Percentiles rank a stretch among this genome's conserved stretches.
phyloP scores from a whole-genome alignment of 2,888 invertebrate species.

The Chrysolina americana region DNA sequence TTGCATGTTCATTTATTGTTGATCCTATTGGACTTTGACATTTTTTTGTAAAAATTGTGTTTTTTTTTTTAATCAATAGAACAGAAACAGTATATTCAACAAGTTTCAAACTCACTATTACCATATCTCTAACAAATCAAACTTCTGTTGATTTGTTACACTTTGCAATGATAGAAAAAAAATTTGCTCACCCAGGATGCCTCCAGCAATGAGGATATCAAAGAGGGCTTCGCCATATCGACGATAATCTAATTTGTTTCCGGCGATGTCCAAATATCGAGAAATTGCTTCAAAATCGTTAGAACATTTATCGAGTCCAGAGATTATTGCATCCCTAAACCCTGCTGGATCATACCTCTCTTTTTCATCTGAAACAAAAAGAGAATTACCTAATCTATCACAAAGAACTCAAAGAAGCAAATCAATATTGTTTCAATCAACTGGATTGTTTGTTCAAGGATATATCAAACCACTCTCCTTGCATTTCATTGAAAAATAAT shows the following conservation, averaged over 20 bases:
- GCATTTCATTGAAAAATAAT: no score
- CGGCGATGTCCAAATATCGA: slow-evolving; percentile 94
- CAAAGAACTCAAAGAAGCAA: no score
- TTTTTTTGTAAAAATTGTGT: no score
- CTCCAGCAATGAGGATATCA: slow-evolving; percentile 98
- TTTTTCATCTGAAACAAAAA: slow-evolving; percentile 89
- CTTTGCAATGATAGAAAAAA: background rate
- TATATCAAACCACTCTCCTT: no score
- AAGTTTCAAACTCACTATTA: no score
- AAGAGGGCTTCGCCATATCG: slow-evolving; percentile 98
- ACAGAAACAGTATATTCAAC: no score
- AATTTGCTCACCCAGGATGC: slow-evolving; percentile 82
- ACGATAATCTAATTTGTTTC: slow-evolving; percentile 97
- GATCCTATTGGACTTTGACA: no score
- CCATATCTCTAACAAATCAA: no score
- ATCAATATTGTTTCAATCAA: no score
- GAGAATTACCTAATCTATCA: background rate
- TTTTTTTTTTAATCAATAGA: no score
- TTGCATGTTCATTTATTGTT: no score
- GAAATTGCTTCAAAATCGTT: slow-evolving; percentile 96
- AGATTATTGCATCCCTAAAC: slow-evolving; percentile 97
- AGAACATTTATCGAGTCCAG: slow-evolving; percentile 94
- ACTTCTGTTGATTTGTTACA: background rate
- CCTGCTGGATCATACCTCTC: slow-evolving; percentile 99
- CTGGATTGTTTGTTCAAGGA: no score